Evolutionary conservation across 2,797 vertebrate genomes (phyloP).

Genomic region (Chelidonichthys spinosus): DNA sequence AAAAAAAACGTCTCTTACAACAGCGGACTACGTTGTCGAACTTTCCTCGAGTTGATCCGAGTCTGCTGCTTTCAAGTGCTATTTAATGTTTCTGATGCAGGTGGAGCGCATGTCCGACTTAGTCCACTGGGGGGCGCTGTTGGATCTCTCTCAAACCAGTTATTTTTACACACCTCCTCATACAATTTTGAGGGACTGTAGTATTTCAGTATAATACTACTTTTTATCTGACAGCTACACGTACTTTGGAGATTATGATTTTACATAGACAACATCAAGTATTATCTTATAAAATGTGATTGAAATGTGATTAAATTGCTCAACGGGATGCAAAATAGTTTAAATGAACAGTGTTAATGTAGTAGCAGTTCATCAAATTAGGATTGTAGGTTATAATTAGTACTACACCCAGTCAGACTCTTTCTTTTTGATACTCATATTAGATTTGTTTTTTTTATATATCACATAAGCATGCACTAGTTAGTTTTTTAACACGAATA

Average conservation of each 20-base stretch:
- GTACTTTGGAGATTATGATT: too few species aligned
- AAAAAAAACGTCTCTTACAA: neutral
- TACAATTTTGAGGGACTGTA: too few species aligned
- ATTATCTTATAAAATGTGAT: too few species aligned
- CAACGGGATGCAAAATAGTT: neutral
- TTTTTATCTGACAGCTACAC: too few species aligned
- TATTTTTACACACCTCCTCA: too few species aligned
- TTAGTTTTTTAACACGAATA: neutral
- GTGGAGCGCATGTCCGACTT: neutral
- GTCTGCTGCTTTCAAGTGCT: neutral
- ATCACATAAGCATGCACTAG: neutral
- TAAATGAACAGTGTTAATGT: conserved; percentile 7
- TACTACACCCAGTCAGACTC: neutral
- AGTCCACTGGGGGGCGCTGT: conserved; percentile 41
- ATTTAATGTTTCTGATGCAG: conserved; percentile 1
- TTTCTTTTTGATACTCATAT: neutral
- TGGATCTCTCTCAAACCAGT: neutral
- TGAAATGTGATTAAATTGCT: too few species aligned
- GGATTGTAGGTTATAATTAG: neutral
- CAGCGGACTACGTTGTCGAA: fast-evolving
- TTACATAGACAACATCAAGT: too few species aligned
- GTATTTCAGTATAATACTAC: too few species aligned
- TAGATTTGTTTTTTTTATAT: neutral
- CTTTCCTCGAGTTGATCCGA: neutral
- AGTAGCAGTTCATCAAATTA: neutral